Base-by-base conservation (phyloP, 2,113 vertebrate species). In the Embiotoca jacksoni region DNA sequence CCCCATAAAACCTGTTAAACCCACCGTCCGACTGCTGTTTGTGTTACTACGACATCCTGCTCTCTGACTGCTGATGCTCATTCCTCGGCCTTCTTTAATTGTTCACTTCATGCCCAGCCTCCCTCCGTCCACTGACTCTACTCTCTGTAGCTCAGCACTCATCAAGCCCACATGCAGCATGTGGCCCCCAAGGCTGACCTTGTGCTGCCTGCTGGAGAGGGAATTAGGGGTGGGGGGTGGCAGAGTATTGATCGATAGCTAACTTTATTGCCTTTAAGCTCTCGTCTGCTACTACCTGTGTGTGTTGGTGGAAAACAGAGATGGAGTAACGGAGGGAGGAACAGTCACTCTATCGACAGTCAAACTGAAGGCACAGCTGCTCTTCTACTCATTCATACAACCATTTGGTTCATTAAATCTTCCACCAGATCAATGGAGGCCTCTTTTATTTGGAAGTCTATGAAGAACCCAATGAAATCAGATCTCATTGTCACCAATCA, bases 21-120 rank as follows among this genome's bases (percentile, higher is more conserved):
- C 23, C 23, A 23, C 23, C 23, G 23, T 23, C 23, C 23, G 23
- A 23, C 23, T 23, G 23, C 23, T 23, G 58, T 75, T 81, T 37
- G 46, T 75, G 71, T 76, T 65, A 69, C 58, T 79, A 64, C 66
- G 16, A 50, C 65, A 61, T 7, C 58, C 59, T 74, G 31, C 16
- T 56, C 55, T 82, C 59, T 71, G 69, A 86, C 65, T 76, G 77
- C 80, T 88, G 80, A 80, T 79, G 70, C 63, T 55, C 70, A 69
- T 74, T 72, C 76, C 74, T 83, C 83, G 68, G 58, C 63, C 50
- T 74, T 82, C 46, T 85, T 67, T 70, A 66, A 72, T 66, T 71
- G 78, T 63, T 89, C 72, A 89, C 86, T 86, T 91, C 77, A 82
- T 81, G 78, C 68, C 81, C 73, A 73, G 54, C 8, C 52, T 75